Base-by-base conservation (phyloP, 1,140 invertebrate genomes). In the Procambarus clarkii region DNA sequence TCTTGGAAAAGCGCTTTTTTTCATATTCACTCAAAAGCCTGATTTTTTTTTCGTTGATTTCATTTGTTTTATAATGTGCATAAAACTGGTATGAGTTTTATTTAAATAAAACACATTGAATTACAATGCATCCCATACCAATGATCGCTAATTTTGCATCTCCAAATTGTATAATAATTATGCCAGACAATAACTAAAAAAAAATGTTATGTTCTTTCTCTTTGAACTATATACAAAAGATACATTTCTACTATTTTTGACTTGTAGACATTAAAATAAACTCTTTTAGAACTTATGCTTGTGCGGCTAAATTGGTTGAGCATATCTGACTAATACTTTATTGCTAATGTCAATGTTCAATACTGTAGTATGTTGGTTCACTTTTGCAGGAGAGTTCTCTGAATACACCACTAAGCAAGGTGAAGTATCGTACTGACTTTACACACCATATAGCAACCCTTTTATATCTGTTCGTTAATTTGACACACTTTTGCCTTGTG, bases 331-430 rank as follows among this genome's bases (percentile, higher is more conserved):
- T 46, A 76, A 9, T 54, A 54, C 34, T 64, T 79, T 78, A 58
- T 71, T 79, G 18, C 60, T 78, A 15, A 34, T 84, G 46, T 60
- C 60, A 34, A 85, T 85, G 13, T 85, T 24, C 46, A 78, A 15
- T 91, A 91, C 54, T 86, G 74, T 91, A 86, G 77, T 34, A 45
- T 48, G n/a, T 71, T 86, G 18, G 69, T 85, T 86, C 60, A 48
- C 80, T 60, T 74, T 80, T 86, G 44, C 92, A 88, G 88, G 85
- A 92, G 77, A 92, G 81, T 79, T 85, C 82, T 89, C 91, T 86
- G 78, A 88, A 94, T 48, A 94, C 95, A 34, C 94, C 95, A 46
- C 91, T 95, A 85, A 94, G 95, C 92, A 95, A 95, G 95, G 95
- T 95, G 93, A 94, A 92, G 69, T 95, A 91, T 76, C 7, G 48